Base-by-base conservation (phyloP, 2,113 vertebrate species). In the Daubentonia madagascariensis region DNA sequence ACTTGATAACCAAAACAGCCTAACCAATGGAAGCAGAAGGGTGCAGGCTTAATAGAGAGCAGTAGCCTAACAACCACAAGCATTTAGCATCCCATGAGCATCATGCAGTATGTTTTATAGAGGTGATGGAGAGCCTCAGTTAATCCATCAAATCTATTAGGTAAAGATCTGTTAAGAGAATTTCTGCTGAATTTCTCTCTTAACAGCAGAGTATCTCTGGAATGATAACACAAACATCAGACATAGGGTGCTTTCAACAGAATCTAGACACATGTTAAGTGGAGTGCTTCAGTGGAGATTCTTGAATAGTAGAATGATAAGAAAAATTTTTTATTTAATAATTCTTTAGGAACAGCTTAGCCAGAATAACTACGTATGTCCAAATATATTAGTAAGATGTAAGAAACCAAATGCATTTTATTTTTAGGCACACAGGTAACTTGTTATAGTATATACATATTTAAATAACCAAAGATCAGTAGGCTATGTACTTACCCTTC, bases 321-420 rank as follows among this genome's bases (percentile, higher is more conserved):
- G 45, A 52, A 92, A 75, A 70, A 52, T 18, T 3, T 70, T 84
- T 70, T 87, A 65, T 83, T 93, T 87, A 30, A 30, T 84, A 87
- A 57, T 94, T 85, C 40, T 40, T 88, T 68, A 86, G 85, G 40
- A 90, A 79, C 65, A 48, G 20, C 40, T 95, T 94, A 85, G 4
- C 25, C 59, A 72, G 43, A 94, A 73, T 83, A 48, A 80, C 43
- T 25, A 0, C 48, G 0, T 73, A 45, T 96, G 43, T 85, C 40
- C 78, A 94, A 78, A 70, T 95, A 61, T 43, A 72, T 65, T 89
- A 95, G 45, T 79, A 96, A 92, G 75, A 63, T 20, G 11, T 57
- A 91, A 78, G 40, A 84, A 85, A 50, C 12, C 30, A 48, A 88
- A 35, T 88, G 20, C 40, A 54, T 87, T 95, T 4, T 59, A 54